Evolutionary conservation across 1,140 invertebrate genomes (phyloP), one percentile per base, ranked within the genome.

Genomic region (Luehdorfia chinensis): DNA sequence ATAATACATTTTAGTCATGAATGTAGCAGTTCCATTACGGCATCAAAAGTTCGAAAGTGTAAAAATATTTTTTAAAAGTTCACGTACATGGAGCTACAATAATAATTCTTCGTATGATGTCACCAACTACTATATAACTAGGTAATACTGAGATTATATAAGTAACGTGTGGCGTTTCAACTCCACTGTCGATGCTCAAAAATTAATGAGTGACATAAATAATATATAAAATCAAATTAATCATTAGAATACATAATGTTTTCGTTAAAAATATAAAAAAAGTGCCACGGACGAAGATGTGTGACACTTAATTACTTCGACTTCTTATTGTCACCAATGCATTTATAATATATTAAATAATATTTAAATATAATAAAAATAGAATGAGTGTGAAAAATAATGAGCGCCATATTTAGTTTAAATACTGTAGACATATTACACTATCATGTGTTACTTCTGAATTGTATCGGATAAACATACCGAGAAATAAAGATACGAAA

Each of bases 131-230:
- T 78, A 77, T 33, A 69, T 54, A 73, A 55, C 77, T 80, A 84
- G 47, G 58, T 81, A 81, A 84, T 84, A 84, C 77, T 81, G 80
- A 65, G 64, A 66, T 57, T 64, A 69, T 61, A 53, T 50, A 53
- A 53, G 28, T 60, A 49, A 56, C 47, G 36, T 49, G 52, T 39
- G 31, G 30, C 18, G 36, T 41, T 33, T 36, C n/a, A 41, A n/a
- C 33, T 43, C 49, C 21, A 33, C 12, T 46, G 21, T 28, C 6
- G 8, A 28, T 15, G 14, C 9, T 39, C 21, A 12, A 39, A 37
- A 27, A 39, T 27, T 8, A 39, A 4, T 27, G 23, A 1, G 12
- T 4, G 21, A n/a, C 6, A 15, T 21, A 39, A 21, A 21, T 21
- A 18, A 36, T 16, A 16, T n/a, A 34, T 9, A 9, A 34, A 34